Conservation (phyloP, 2,888 invertebrate species). For the Ornithoptera priamus region DNA sequence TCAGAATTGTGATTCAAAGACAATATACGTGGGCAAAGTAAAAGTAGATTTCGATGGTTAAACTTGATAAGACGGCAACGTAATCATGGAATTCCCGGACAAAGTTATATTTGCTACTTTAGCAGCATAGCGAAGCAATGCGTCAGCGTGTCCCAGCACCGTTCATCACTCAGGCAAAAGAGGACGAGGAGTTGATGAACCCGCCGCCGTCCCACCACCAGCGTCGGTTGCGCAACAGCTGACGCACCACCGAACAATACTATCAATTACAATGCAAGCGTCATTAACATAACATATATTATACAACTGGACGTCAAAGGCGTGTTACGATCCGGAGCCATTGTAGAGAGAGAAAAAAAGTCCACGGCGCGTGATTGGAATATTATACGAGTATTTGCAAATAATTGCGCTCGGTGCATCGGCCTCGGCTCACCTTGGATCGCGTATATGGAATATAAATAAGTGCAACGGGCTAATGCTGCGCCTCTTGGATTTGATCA, state of each 20-base stretch:
- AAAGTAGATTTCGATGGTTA: no score
- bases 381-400: conserved; percentile 61
- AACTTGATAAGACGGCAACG: no score
- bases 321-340: conserved; percentile 43
- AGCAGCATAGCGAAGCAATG: no score
- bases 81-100: no score
- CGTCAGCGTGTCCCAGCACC: not conserved
- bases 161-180: conserved; percentile 16
- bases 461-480: conserved; percentile 38
- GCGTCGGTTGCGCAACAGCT: conserved; percentile 54
- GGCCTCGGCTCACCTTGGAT: conserved; percentile 70
- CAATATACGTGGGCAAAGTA: no score
- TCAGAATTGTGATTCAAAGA: no score
- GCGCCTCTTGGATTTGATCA: conserved; percentile 35
- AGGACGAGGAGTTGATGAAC: conserved; percentile 34
- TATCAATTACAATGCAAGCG: conserved; percentile 46
- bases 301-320: conserved; percentile 48
- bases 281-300: conserved; percentile 62
- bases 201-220: conserved; percentile 6
- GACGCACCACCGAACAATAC: conserved; percentile 50
- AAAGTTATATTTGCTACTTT: no score
- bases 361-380: conserved; percentile 53
- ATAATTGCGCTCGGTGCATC: conserved; percentile 67
- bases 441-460: conserved; percentile 59
- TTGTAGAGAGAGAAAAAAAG: conserved; percentile 46